Evolutionary conservation across 2,113 vertebrate genomes (phyloP).

Genomic region (Natator depressus): DNA sequence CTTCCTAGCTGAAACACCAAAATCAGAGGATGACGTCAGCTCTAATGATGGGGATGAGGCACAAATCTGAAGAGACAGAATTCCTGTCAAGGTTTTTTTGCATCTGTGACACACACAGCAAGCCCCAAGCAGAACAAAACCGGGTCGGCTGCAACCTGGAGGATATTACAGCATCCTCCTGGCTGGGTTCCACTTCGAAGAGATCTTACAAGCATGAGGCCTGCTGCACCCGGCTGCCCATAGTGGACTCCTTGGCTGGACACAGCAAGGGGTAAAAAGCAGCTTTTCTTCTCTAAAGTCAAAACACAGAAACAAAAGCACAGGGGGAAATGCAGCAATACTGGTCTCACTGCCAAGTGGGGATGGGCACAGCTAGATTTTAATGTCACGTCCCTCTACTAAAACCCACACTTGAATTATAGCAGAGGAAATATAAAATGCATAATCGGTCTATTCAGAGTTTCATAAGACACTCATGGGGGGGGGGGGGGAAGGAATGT

Average conservation of each 20-base stretch:
- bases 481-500: too few relatives aligned
- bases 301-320: background rate
- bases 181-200: background rate
- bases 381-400: background rate
- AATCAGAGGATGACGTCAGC: background rate
- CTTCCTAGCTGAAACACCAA: background rate
- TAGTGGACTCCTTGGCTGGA: background rate
- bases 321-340: background rate
- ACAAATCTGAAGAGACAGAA: rapidly evolving
- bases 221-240: background rate
- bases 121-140: too few relatives aligned
- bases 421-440: background rate
- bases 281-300: background rate
- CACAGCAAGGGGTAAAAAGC: background rate
- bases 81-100: background rate
- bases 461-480: background rate
- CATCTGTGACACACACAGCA: background rate
- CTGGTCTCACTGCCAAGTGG: background rate
- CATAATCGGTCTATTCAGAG: background rate
- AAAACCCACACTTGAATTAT: background rate
- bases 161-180: background rate
- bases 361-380: background rate
- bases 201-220: background rate
- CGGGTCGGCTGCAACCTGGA: background rate
- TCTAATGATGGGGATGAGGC: background rate